phyloP scores from a whole-genome alignment of 2,888 invertebrate species.

The Dascillus cervinus region DNA sequence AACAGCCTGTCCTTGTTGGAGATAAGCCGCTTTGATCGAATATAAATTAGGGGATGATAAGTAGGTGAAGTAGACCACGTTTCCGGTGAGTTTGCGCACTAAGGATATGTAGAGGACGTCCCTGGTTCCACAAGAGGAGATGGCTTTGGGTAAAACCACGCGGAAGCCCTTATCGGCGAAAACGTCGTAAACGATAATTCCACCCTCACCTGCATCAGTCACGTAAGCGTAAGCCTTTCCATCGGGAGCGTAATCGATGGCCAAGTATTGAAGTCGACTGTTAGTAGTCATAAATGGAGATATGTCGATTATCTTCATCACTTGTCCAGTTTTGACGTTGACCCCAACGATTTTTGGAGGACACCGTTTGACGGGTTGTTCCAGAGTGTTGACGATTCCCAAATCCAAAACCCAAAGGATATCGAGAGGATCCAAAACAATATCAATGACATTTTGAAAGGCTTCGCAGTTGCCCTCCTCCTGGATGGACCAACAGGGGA shows the following conservation, averaged over 20 bases:
- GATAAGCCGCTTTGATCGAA: conserved; percentile 48
- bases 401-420: conserved; percentile 54
- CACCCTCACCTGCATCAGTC: conserved; percentile 44
- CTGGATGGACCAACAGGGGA: conserved; percentile 62
- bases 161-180: conserved; percentile 46
- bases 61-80: conserved; percentile 51
- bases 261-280: conserved; percentile 52
- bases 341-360: conserved; percentile 55
- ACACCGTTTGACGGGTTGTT: conserved; percentile 50
- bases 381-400: conserved; percentile 52
- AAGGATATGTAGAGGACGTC: conserved; percentile 55
- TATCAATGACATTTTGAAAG: conserved; percentile 61
- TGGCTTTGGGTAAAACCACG: conserved; percentile 50
- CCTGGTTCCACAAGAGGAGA: conserved; percentile 36
- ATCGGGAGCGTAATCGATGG: conserved; percentile 49
- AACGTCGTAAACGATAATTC: conserved; percentile 48
- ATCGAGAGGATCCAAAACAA: conserved; percentile 52
- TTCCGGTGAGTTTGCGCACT: conserved; percentile 43
- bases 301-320: conserved; percentile 52
- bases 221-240: conserved; percentile 44
- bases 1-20: conserved; percentile 47
- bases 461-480: conserved; percentile 63
- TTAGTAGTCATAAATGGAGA: conserved; percentile 43
- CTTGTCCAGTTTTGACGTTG: conserved; percentile 49
- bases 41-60: conserved; percentile 49